phyloP scores from a whole-genome alignment of 2,888 invertebrate genomes.

The Cephus sareptanus region DNA sequence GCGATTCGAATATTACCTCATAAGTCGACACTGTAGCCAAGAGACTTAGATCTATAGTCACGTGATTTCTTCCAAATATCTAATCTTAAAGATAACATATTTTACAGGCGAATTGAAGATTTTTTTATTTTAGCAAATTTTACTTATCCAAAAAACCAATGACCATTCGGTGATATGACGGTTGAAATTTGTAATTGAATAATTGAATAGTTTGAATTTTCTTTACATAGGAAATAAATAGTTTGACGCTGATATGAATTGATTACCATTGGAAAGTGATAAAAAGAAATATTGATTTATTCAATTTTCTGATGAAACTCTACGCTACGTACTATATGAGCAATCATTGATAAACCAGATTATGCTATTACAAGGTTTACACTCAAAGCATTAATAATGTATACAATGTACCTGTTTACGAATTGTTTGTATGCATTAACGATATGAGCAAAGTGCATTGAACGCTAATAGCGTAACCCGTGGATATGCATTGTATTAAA shows the following conservation, averaged over 20 bases:
- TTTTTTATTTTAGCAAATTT: slow-evolving; percentile 40
- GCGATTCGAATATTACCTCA: slow-evolving; percentile 66
- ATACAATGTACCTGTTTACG: not conserved
- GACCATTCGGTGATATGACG: not conserved
- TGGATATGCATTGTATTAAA: not conserved
- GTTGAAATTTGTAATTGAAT: too few relatives aligned
- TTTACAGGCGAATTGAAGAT: slow-evolving; percentile 75
- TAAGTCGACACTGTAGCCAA: slow-evolving; percentile 77
- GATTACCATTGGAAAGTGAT: too few relatives aligned
- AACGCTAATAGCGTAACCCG: not conserved
- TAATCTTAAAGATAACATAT: slow-evolving; percentile 76
- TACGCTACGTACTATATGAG: not conserved
- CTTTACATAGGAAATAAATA: too few relatives aligned
- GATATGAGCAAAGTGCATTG: not conserved
- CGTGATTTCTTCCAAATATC: slow-evolving; percentile 76
- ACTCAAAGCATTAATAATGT: not conserved
- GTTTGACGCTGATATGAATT: too few relatives aligned
- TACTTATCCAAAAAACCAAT: not conserved
- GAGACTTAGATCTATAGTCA: slow-evolving; percentile 79
- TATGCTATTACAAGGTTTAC: not conserved
- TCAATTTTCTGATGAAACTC: not conserved
- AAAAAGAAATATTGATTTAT: too few relatives aligned
- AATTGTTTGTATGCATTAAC: not conserved
- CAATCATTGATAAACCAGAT: not conserved
- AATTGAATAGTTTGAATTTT: too few relatives aligned